Conservation (phyloP, 2,888 invertebrate species). For the Dimorphilus gyrociliatus region DNA sequence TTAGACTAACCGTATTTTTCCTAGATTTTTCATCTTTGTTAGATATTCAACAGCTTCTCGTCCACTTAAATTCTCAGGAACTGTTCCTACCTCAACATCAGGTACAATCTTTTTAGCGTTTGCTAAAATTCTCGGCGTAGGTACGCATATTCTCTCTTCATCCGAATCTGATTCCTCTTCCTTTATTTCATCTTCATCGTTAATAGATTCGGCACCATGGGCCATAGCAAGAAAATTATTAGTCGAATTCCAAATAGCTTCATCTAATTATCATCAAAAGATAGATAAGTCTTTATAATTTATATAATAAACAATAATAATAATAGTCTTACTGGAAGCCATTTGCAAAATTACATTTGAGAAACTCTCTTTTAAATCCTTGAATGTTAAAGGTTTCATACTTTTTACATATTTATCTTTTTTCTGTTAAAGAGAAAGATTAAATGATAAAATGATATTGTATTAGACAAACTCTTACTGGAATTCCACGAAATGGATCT, state of each 20-base stretch:
- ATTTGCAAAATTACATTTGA: constrained; percentile 25
- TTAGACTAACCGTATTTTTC: constrained; percentile 28
- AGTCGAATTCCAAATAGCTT: no score
- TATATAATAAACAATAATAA: constrained; percentile 1
- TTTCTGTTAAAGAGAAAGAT: constrained; percentile 12
- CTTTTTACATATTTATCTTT: constrained; percentile 15
- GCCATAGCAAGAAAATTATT: no score
- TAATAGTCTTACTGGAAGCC: constrained; percentile 19
- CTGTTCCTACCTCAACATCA: constrained; percentile 3
- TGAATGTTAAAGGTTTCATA: constrained; percentile 20
- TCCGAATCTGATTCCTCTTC: no score
- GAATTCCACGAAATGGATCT: no score
- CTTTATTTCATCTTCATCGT: no score
- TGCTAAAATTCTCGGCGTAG: no score
- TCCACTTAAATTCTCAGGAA: constrained; percentile 18
- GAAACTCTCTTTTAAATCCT: constrained; percentile 25
- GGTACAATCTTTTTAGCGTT: no score
- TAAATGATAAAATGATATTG: not conserved
- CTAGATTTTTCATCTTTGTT: constrained; percentile 25
- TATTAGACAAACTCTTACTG: constrained; percentile 12
- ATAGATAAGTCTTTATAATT: not conserved
- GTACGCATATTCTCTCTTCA: no score
- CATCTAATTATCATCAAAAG: constrained; percentile 1
- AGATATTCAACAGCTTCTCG: constrained; percentile 33
- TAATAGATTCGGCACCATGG: no score